Percentiles rank a stretch among this genome's conserved stretches.
Conservation (phyloP, 2,797 vertebrate species). For the Fratercula arctica region DNA sequence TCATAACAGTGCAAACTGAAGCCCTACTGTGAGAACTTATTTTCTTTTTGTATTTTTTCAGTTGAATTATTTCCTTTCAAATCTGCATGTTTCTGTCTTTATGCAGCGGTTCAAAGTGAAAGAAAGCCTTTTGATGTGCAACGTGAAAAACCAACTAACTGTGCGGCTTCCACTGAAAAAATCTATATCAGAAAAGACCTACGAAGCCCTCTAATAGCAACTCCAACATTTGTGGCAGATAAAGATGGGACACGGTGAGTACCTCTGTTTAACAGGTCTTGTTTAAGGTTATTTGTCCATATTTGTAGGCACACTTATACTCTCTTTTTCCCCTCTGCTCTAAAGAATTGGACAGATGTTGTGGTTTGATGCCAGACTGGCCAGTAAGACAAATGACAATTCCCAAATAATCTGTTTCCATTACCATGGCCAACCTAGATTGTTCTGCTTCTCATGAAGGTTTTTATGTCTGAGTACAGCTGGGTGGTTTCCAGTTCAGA, state of each 20-base stretch:
- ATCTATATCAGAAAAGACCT: slow-evolving; percentile 98
- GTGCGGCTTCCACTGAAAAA: slow-evolving; percentile 96
- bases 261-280: not conserved
- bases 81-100: slow-evolving; percentile 16
- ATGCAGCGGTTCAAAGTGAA: slow-evolving; percentile 95
- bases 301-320: not conserved
- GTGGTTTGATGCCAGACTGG: not conserved
- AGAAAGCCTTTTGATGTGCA: slow-evolving; percentile 95
- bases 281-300: not conserved
- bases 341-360: not conserved
- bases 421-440: not conserved
- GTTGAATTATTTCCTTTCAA: slow-evolving; percentile 38
- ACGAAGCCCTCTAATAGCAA: slow-evolving; percentile 94
- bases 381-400: not conserved
- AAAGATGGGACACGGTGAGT: slow-evolving; percentile 91
- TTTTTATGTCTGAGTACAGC: not conserved
- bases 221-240: slow-evolving; percentile 95
- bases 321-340: not conserved
- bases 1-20: not conserved
- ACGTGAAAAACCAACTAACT: slow-evolving; percentile 95
- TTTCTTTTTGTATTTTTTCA: not conserved
- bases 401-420: not conserved
- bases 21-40: not conserved
- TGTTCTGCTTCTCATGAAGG: not conserved
- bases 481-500: not conserved